Evolutionary conservation across 2,797 vertebrate genomes (phyloP).

Genomic region (Nyctalus aviator): DNA sequence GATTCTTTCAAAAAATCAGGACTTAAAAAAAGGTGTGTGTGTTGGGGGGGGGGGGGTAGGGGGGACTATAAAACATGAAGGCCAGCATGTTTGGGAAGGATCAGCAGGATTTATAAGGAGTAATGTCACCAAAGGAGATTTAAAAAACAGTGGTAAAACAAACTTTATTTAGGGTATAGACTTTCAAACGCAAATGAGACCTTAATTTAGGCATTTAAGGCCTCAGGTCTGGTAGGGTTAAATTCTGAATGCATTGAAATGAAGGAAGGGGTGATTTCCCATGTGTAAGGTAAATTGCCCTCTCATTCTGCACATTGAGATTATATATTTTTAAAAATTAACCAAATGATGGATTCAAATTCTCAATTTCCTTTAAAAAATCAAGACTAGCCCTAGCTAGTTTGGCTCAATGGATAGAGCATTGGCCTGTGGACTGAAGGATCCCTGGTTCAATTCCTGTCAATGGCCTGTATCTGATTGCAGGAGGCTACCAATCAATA

Average conservation of each 20-base stretch:
- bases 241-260: neutral
- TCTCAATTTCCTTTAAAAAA: neutral
- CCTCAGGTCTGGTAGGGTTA: neutral
- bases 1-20: too few species aligned
- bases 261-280: neutral
- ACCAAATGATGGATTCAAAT: neutral
- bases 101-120: neutral
- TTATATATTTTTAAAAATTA: neutral
- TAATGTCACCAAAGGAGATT: neutral
- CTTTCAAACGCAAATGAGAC: neutral
- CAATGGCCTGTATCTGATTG: too few species aligned
- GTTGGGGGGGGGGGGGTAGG: too few species aligned
- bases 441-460: too few species aligned
- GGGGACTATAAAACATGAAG: neutral
- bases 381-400: too few species aligned
- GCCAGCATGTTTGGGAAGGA: neutral
- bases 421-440: too few species aligned
- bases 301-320: neutral
- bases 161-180: neutral
- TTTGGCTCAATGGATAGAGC: too few species aligned
- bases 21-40: too few species aligned
- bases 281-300: neutral
- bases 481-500: too few species aligned
- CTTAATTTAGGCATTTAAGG: neutral
- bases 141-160: neutral